phyloP scores from a whole-genome alignment of 2,797 vertebrate genomes.

The Australoheros facetus region DNA sequence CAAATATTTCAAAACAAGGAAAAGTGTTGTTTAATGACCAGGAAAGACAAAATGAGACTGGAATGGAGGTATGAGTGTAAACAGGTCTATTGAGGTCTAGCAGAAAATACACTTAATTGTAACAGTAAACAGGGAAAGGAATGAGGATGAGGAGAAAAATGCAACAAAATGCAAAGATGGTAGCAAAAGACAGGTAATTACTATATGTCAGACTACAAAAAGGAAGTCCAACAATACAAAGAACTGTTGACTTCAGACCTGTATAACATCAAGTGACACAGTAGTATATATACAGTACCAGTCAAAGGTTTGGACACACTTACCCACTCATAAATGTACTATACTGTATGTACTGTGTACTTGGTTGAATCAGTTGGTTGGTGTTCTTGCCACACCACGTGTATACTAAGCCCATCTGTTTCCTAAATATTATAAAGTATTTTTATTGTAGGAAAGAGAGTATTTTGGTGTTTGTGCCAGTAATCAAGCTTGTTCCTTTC shows the following conservation, averaged over 20 bases:
- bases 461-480: constrained; percentile 17
- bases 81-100: not conserved
- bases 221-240: not conserved
- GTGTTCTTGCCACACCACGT: not conserved
- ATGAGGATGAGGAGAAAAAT: not conserved
- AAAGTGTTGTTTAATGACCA: constrained; percentile 47
- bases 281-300: not conserved
- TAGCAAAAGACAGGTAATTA: not conserved
- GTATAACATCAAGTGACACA: not conserved
- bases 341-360: not conserved
- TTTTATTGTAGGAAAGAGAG: not conserved
- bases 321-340: too few relatives aligned
- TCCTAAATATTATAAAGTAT: not conserved
- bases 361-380: not conserved
- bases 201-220: not conserved
- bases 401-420: not conserved
- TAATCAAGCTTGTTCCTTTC: not conserved
- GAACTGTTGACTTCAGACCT: not conserved
- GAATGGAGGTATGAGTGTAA: not conserved
- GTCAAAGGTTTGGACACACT: too few relatives aligned
- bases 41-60: constrained; percentile 15
- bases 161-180: not conserved
- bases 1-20: constrained; percentile 67
- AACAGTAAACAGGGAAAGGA: constrained; percentile 5
- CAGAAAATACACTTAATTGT: not conserved